phyloP scores from a whole-genome alignment of 2,888 invertebrate species.

The Cylloceria caligata region DNA sequence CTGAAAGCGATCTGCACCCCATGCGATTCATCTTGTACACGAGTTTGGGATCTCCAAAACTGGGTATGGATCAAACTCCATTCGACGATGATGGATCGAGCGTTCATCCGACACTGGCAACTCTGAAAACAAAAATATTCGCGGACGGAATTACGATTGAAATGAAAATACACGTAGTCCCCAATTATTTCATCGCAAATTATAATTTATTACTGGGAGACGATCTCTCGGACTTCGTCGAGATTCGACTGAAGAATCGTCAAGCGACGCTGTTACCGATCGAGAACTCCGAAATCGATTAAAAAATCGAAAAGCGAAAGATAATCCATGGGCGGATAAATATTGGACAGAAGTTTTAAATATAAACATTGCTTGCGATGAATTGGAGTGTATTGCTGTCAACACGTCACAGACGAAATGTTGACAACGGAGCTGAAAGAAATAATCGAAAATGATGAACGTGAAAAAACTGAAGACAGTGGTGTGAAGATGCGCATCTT shows the following conservation, averaged over 20 bases:
- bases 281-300: not conserved
- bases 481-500: slow-evolving; percentile 67
- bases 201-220: slow-evolving; percentile 40
- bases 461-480: slow-evolving; percentile 52
- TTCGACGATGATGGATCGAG: slow-evolving; percentile 47
- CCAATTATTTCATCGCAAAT: slow-evolving; percentile 37
- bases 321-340: not conserved
- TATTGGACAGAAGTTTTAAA: slow-evolving; percentile 41
- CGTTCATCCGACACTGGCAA: slow-evolving; percentile 51
- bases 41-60: slow-evolving; percentile 47
- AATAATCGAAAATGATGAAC: slow-evolving; percentile 58
- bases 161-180: slow-evolving; percentile 53
- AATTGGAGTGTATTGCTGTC: not conserved
- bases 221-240: slow-evolving; percentile 57
- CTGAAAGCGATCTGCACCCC: slow-evolving; percentile 58
- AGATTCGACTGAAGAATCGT: slow-evolving; percentile 41
- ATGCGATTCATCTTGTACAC: slow-evolving; percentile 45
- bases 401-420: slow-evolving; percentile 45
- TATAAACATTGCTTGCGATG: slow-evolving; percentile 21
- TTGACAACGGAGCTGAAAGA: slow-evolving; percentile 43
- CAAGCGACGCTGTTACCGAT: slow-evolving; percentile 27
- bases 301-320: no score
- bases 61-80: not conserved
- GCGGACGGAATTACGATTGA: slow-evolving; percentile 57
- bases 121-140: slow-evolving; percentile 34